phyloP scores from a whole-genome alignment of 2,888 invertebrate species.

The Cephus runcator region DNA sequence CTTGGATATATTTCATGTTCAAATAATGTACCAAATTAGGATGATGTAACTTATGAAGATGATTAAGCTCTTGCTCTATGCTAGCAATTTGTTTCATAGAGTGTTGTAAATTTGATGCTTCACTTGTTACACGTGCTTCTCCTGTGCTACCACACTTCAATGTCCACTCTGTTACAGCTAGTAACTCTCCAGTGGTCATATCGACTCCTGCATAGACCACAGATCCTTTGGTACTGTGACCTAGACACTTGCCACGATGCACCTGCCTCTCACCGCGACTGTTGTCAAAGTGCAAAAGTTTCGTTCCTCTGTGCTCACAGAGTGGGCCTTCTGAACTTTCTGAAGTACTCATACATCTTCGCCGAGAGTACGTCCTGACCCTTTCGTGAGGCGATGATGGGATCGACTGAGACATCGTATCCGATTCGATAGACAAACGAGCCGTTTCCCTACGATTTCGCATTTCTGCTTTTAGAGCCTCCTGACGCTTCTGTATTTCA shows the following conservation, averaged over 20 bases:
- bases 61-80: slow-evolving; percentile 83
- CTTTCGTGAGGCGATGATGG: slow-evolving; percentile 58
- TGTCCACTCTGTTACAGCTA: slow-evolving; percentile 83
- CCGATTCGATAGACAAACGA: slow-evolving; percentile 41
- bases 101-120: slow-evolving; percentile 45
- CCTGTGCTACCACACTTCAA: slow-evolving; percentile 59
- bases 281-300: slow-evolving; percentile 68
- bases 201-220: slow-evolving; percentile 83
- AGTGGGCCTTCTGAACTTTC: slow-evolving; percentile 69
- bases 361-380: slow-evolving; percentile 50
- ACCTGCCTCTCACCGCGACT: slow-evolving; percentile 72
- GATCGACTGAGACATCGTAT: slow-evolving; percentile 46
- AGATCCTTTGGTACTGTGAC: slow-evolving; percentile 80
- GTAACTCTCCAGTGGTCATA: slow-evolving; percentile 75
- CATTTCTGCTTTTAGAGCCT: slow-evolving; percentile 78
- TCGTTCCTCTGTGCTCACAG: slow-evolving; percentile 71
- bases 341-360: slow-evolving; percentile 67
- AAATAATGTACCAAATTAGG: slow-evolving; percentile 80
- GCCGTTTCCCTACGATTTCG: slow-evolving; percentile 65
- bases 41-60: slow-evolving; percentile 77
- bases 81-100: slow-evolving; percentile 71
- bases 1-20: slow-evolving; percentile 74
- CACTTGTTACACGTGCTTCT: slow-evolving; percentile 19
- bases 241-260: slow-evolving; percentile 81
- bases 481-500: slow-evolving; percentile 82